phyloP scores from a whole-genome alignment of 2,113 vertebrate genomes.

The Todiramphus chloris region DNA sequence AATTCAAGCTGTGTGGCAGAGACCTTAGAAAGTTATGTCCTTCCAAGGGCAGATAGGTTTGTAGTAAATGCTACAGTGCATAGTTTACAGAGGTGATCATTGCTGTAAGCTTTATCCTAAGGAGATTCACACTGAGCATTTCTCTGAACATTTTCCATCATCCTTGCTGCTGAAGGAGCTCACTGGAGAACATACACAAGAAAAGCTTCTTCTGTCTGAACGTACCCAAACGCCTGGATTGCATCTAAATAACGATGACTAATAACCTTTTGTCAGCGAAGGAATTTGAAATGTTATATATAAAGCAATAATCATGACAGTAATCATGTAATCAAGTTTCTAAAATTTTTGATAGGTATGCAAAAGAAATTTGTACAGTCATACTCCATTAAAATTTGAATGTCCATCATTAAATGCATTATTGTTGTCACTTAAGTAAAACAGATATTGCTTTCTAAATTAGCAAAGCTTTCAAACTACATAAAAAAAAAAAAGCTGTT shows the following conservation, averaged over 20 bases:
- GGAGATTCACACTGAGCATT: neutral
- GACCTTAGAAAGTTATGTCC: neutral
- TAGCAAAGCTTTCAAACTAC: constrained; percentile 13
- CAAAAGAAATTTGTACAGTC: neutral
- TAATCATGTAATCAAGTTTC: neutral
- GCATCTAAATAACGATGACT: neutral
- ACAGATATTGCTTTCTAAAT: constrained; percentile 4
- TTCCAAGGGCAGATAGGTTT: neutral
- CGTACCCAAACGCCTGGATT: neutral
- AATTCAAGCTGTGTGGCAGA: neutral
- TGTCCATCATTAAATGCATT: constrained; percentile 5
- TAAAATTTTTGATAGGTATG: neutral
- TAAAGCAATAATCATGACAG: neutral
- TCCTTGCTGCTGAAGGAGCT: neutral
- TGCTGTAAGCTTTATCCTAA: neutral
- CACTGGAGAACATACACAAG: neutral
- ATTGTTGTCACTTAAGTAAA: neutral
- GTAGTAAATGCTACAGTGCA: neutral
- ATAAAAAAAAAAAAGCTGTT: constrained; percentile 44
- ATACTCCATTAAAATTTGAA: neutral
- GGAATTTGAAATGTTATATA: neutral
- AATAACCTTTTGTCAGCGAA: neutral
- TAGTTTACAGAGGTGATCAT: neutral
- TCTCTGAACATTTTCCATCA: neutral
- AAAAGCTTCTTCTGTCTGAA: neutral